Conservation (phyloP, 1,140 invertebrate genomes). For the Hydropsyche tenuis region DNA sequence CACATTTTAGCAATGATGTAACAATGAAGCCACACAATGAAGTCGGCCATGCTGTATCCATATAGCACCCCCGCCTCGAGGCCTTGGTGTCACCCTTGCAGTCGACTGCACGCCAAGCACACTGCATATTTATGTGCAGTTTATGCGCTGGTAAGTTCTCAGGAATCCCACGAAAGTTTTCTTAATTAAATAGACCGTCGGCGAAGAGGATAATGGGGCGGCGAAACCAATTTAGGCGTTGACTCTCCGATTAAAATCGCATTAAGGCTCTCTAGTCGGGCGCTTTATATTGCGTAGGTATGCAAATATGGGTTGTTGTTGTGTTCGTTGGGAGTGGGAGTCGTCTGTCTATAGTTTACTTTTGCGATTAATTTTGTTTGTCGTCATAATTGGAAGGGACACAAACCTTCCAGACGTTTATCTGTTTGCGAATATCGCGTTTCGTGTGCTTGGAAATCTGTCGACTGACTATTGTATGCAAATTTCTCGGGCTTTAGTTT, state of each 20-base stretch:
- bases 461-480: too few relatives aligned
- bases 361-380: constrained; percentile 13
- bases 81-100: constrained; percentile 54
- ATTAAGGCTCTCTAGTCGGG: too few relatives aligned
- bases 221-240: too few relatives aligned
- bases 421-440: not conserved
- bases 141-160: constrained; percentile 72
- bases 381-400: constrained; percentile 3
- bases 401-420: constrained; percentile 6
- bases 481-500: not conserved
- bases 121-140: constrained; percentile 70
- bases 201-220: too few relatives aligned
- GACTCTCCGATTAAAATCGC: too few relatives aligned
- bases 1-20: constrained; percentile 35
- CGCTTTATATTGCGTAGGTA: too few relatives aligned
- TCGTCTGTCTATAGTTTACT: not conserved
- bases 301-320: too few relatives aligned
- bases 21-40: constrained; percentile 53
- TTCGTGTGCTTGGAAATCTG: not conserved
- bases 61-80: constrained; percentile 56
- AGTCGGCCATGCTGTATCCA: constrained; percentile 62
- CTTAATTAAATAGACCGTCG: too few relatives aligned
- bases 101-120: constrained; percentile 70
- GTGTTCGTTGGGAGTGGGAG: not conserved
- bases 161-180: too few relatives aligned